These are phyloP conservation scores for Drosophila sordidula DNA, from an alignment of 2,888 invertebrate species.

Conservation along the genomic window DNA sequence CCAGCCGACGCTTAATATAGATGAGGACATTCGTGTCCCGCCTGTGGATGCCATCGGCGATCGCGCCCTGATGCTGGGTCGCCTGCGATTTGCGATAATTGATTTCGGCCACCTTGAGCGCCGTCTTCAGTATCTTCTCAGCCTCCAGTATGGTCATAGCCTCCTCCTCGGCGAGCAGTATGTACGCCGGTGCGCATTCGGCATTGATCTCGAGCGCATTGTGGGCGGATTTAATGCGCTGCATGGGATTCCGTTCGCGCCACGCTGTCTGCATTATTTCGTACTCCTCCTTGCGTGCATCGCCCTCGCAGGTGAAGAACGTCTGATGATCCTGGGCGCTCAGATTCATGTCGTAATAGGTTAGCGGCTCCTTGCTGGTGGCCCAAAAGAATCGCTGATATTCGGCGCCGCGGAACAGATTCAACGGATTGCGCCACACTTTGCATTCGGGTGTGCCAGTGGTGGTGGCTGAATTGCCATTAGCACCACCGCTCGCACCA, in stretches of 20 bases:
- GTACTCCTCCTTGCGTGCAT: conserved; percentile 94
- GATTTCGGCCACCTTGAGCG: conserved; percentile 92
- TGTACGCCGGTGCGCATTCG: conserved; percentile 97
- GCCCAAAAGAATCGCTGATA: conserved; percentile 97
- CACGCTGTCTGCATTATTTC: conserved; percentile 98
- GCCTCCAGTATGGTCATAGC: conserved; percentile 95
- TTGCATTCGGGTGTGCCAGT: conserved; percentile 90
- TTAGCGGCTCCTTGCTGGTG: conserved; percentile 96
- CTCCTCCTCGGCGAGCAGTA: conserved; percentile 98
- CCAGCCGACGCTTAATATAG: conserved; percentile 96
- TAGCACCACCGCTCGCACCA: conserved; percentile 33
- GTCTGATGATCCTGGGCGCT: conserved; percentile 99
- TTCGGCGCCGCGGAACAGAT: conserved; percentile 97
- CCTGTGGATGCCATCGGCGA: conserved; percentile 91
- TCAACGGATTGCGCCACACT: conserved; percentile 98
- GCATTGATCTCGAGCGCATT: conserved; percentile 94
- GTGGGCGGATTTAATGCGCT: conserved; percentile 95
- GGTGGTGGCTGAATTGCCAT: conserved; percentile 47
- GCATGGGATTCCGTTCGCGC: conserved; percentile 96
- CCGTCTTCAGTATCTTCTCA: conserved; percentile 93
- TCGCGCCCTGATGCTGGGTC: conserved; percentile 90
- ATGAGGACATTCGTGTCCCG: conserved; percentile 97
- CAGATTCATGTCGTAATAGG: conserved; percentile 99
- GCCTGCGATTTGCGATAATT: conserved; percentile 92
- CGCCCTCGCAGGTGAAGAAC: conserved; percentile 96